Evolutionary conservation across 2,113 vertebrate genomes (phyloP), one percentile per base, ranked within the genome.

Genomic region (Nasalis larvatus): DNA sequence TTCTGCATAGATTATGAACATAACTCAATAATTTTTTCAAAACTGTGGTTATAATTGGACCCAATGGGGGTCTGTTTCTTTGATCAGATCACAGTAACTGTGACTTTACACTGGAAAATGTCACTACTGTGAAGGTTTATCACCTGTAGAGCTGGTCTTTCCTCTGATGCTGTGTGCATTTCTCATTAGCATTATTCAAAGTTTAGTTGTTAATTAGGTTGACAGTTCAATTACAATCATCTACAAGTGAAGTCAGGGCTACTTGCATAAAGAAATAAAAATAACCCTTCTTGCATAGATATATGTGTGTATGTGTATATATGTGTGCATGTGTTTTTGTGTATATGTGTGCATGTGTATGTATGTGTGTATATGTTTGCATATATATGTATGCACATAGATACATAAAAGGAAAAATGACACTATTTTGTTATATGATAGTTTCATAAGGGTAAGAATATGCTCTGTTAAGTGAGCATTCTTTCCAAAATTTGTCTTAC

Each of bases 71-170:
- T 99, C 99, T 99, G 96, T 99, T 97, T 98, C 99, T 99, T 99
- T 99, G 99, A 99, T 99, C 99, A 99, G 99, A 99, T 99, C 99
- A 99, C 99, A 99, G 99, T 98, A 98, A 99, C 99, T 99, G 99
- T 99, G 99, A 99, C 99, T 99, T 99, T 99, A 99, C 99, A 99
- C 99, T 99, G 99, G 99, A 99, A 99, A 99, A 99, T 99, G 99
- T 99, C 99, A 99, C 99, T 98, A 99, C 99, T 99, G 99, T 99
- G 99, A 99, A 99, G 99, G 99, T 99, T 99, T 99, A 99, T 99
- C 99, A 99, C 99, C 99, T 99, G 99, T 99, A 99, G 99, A 99
- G 99, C 98, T 98, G 99, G 99, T 99, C 99, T 99, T 99, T 99
- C 98, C 99, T 99, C 99, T 99, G 99, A 99, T 99, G 99, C 98